A percentile compares a stretch with the other conserved stretches of the same genome.
These are phyloP conservation scores for Falco berigora DNA, from an alignment of 2,797 vertebrate species.

Conservation along the genomic window DNA sequence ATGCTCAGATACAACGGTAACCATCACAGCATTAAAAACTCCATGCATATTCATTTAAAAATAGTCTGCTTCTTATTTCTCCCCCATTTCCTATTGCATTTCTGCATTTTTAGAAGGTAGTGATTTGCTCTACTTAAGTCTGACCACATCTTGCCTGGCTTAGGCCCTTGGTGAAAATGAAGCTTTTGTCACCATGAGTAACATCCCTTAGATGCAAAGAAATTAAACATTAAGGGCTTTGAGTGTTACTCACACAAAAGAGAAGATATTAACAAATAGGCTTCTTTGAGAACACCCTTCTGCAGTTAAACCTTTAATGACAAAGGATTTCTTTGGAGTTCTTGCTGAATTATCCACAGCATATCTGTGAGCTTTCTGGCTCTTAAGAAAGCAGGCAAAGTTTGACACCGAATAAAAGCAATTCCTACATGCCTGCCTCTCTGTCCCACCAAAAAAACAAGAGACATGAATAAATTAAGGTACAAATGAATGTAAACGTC, in stretches of 20 bases:
- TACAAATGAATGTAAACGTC: not conserved
- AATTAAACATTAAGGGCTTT: constrained; percentile 42
- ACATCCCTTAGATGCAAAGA: not conserved
- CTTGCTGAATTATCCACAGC: not conserved
- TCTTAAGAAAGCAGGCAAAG: not conserved
- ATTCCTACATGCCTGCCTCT: not conserved
- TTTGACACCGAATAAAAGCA: not conserved
- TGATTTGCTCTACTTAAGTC: not conserved
- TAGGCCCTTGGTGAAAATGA: not conserved
- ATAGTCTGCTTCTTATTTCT: not conserved
- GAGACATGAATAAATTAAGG: not conserved
- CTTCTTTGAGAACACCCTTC: constrained; percentile 43
- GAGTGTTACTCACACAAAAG: constrained; percentile 34
- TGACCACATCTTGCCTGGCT: not conserved
- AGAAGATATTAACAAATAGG: not conserved
- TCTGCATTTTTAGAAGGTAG: not conserved
- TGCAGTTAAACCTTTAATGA: constrained; percentile 41
- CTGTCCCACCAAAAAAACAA: not conserved
- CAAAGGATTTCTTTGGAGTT: not conserved
- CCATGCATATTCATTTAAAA: not conserved
- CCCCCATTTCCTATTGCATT: not conserved
- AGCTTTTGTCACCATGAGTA: constrained; percentile 25
- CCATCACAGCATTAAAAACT: not conserved
- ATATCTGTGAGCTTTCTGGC: not conserved
- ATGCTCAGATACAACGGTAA: not conserved